Conservation (phyloP, 2,888 invertebrate genomes). For the Nezara viridula region DNA sequence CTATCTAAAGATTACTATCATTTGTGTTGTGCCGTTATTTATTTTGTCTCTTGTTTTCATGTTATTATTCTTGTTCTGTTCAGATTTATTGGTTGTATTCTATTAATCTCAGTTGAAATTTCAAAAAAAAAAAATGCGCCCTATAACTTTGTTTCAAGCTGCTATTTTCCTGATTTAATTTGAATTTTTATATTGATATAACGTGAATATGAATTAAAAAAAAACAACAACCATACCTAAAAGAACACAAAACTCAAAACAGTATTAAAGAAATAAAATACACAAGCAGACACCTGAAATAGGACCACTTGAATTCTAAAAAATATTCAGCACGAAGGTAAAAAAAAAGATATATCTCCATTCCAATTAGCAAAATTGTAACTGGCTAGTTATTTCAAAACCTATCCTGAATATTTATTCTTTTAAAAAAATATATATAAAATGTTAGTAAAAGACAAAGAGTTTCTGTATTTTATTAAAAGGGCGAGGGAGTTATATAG, state of each 20-base stretch:
- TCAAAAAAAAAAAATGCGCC: too few species aligned
- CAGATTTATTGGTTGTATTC: too few species aligned
- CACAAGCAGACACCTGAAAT: background rate
- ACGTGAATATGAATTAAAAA: too few species aligned
- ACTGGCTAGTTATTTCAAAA: background rate
- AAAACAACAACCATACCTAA: too few species aligned
- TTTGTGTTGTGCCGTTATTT: too few species aligned
- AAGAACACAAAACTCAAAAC: background rate
- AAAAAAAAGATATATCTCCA: background rate
- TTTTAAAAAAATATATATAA: background rate
- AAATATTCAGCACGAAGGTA: background rate
- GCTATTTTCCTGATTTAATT: too few species aligned
- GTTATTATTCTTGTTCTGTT: too few species aligned
- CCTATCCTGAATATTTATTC: background rate
- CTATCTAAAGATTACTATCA: too few species aligned
- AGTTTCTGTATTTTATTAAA: background rate
- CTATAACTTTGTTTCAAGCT: too few species aligned
- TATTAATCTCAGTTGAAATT: too few species aligned
- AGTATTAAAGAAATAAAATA: background rate
- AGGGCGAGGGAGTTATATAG: background rate
- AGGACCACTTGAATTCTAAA: background rate
- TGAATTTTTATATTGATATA: too few species aligned
- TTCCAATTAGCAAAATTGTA: background rate
- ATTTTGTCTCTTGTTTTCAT: too few species aligned
- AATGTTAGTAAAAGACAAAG: background rate